phyloP scores from a whole-genome alignment of 2,113 vertebrate species.

The Cyanistes caeruleus region DNA sequence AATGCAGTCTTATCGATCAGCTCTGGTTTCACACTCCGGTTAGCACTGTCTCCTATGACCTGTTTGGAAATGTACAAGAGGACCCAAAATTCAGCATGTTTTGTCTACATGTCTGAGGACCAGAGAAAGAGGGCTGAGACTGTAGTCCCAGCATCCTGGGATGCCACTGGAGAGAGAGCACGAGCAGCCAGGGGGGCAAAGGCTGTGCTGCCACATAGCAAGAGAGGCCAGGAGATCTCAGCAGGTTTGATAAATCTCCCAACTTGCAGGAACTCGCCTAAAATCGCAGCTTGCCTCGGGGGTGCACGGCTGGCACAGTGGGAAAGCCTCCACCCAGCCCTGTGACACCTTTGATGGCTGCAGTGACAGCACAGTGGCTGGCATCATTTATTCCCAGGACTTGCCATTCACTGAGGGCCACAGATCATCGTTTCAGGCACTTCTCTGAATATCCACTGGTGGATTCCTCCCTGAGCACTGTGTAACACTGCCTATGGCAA shows the following conservation, averaged over 20 bases:
- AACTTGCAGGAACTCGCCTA: neutral
- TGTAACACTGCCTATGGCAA: neutral
- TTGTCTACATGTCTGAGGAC: accelerated
- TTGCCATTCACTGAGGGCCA: neutral
- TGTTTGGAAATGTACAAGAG: neutral
- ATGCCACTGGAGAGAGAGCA: neutral
- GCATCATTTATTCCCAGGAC: accelerated
- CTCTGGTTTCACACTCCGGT: neutral
- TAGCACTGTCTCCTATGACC: neutral
- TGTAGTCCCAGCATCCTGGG: neutral
- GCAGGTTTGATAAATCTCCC: neutral
- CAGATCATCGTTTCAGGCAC: neutral
- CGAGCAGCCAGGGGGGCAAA: neutral
- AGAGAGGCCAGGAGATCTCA: neutral
- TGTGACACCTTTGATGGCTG: accelerated
- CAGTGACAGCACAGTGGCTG: neutral
- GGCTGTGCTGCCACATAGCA: neutral
- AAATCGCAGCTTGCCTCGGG: accelerated
- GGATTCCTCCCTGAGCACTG: neutral
- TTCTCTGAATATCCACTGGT: neutral
- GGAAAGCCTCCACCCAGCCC: neutral
- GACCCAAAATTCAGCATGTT: neutral
- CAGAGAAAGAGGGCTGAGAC: accelerated
- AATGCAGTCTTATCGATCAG: neutral
- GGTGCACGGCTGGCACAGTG: neutral